A percentile compares a stretch with the other conserved stretches of the same genome.
These are phyloP conservation scores for Muscicapa comitata DNA, from an alignment of 2,797 vertebrate species.

Conservation along the genomic window DNA sequence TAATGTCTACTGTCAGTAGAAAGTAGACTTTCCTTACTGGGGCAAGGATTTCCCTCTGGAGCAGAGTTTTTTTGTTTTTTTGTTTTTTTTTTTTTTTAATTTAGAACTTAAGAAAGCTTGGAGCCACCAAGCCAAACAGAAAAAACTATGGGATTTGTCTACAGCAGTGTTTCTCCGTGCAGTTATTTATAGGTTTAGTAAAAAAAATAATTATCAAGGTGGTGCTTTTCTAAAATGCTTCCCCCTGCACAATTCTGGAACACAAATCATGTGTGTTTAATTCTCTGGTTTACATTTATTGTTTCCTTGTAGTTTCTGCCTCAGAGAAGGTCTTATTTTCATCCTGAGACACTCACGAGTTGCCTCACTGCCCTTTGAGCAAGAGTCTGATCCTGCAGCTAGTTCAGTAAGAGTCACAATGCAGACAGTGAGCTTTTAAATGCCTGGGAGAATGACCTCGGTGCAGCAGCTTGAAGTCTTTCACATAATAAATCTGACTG, in stretches of 20 bases:
- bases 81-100: rapidly evolving
- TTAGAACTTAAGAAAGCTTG: neutral
- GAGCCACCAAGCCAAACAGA: neutral
- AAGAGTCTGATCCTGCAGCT: neutral
- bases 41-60: neutral
- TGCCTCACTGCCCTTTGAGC: neutral
- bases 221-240: neutral
- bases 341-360: neutral
- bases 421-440: neutral
- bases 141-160: neutral
- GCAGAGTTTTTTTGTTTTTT: neutral
- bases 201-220: too few species aligned
- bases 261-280: neutral
- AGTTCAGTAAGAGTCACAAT: neutral
- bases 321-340: neutral
- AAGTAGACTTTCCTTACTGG: neutral
- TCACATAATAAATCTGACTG: slow-evolving; percentile 1
- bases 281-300: neutral
- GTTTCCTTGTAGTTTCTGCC: neutral
- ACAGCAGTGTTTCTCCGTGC: neutral
- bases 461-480: neutral
- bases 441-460: neutral
- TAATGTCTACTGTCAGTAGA: too few species aligned
- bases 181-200: neutral
- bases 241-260: neutral